Evolutionary conservation across 2,797 vertebrate species (phyloP).

Genomic region (Acanthopagrus latus): DNA sequence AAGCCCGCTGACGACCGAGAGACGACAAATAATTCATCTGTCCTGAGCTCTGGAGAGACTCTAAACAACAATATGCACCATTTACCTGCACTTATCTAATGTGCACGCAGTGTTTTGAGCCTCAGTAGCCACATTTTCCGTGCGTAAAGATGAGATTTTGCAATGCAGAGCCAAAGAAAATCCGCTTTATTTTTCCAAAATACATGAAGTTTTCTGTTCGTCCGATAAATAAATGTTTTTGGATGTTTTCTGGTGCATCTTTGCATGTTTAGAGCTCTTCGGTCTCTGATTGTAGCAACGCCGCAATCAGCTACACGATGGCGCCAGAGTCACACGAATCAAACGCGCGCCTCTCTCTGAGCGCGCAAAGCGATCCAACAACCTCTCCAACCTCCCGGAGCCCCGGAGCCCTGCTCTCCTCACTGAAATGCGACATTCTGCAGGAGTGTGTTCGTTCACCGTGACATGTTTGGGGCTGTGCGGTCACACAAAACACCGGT

Average conservation of each 20-base stretch:
- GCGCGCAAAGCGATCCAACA: not conserved
- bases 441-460: accelerated
- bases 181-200: too few relatives aligned
- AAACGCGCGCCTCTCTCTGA: not conserved
- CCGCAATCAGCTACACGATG: constrained; percentile 78
- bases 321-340: constrained; percentile 78
- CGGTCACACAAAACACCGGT: not conserved
- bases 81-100: not conserved
- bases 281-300: constrained; percentile 50
- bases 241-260: too few relatives aligned
- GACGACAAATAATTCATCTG: constrained; percentile 5
- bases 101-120: not conserved
- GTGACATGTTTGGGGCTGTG: not conserved
- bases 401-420: not conserved
- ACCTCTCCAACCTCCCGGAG: not conserved
- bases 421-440: constrained; percentile 31
- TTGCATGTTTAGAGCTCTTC: not conserved
- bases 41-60: not conserved
- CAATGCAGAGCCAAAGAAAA: not conserved
- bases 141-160: not conserved
- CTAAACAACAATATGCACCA: not conserved
- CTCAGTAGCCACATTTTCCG: not conserved
- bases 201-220: too few relatives aligned
- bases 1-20: constrained; percentile 1
- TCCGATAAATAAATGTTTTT: too few relatives aligned